Base-by-base conservation (phyloP, 2,113 vertebrate species). In the Colinus virginianus region DNA sequence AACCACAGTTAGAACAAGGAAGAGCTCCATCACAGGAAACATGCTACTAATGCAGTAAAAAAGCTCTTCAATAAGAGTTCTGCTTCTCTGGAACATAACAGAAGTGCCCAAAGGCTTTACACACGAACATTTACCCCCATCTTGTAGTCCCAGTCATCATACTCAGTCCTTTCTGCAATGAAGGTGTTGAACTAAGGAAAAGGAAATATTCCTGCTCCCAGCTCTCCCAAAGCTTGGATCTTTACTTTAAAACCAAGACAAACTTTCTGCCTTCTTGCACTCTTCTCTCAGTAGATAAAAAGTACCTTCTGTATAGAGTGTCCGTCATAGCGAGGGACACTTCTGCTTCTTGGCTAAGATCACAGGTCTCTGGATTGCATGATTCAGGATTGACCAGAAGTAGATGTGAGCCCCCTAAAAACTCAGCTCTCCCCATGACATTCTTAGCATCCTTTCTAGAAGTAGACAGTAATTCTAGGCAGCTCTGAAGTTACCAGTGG, bases 1-100 rank as follows among this genome's bases (percentile, higher is more conserved):
- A 90, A 94, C 87, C 87, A 93, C 91, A 94, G 95, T 93, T 84
- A 94, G 93, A 88, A 72, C 75, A 87, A 82, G 75, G 64, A 93
- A 82, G 70, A 89, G 46, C 61, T 95, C 68, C 43, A 71, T 84
- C 77, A 42, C 72, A 77, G 81, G 82, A 89, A 91, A 70, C 36
- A 70, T 87, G 25, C 70, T 82, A 78, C 40, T 62, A 68, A 14
- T 34, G 48, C 43, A 64, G 49, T 28, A 81, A 77, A 69, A 90
- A 69, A 68, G 6, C 68, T 90, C 43, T 81, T 92, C 38, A 62
- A 58, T 64, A 70, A 61, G 78, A 89, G n/a, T 86, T 75, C 66
- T 81, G 43, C 56, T 76, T 75, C 77, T 72, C 45, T 90, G 59
- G 78, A 75, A 69, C 58, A 14, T 6, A 58, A 66, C 72, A 85